Evolutionary conservation across 2,888 invertebrate genomes (phyloP).

Genomic region (Drosophila quinaria): DNA sequence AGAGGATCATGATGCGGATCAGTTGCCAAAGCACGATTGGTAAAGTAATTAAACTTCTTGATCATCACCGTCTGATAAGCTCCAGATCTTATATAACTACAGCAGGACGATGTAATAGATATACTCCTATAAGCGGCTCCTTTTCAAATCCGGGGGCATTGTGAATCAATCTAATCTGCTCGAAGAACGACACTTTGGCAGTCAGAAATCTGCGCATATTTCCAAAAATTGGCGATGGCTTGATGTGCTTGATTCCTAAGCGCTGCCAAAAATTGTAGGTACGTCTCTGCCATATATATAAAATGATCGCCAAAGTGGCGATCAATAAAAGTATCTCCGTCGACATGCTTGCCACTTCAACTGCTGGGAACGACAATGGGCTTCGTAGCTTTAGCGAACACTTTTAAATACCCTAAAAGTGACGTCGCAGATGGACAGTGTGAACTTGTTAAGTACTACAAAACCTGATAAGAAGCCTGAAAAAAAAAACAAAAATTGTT

Average conservation of each 20-base stretch:
- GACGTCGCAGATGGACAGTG: not conserved
- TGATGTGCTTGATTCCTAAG: constrained; percentile 78
- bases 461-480: not conserved
- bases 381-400: no score
- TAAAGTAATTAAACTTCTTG: constrained; percentile 85
- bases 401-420: constrained; percentile 1
- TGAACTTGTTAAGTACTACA: constrained; percentile 7
- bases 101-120: constrained; percentile 84
- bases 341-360: constrained; percentile 40
- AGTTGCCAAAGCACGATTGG: constrained; percentile 74
- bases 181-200: constrained; percentile 65
- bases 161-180: constrained; percentile 74
- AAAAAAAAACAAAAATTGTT: not conserved
- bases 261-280: constrained; percentile 75
- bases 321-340: constrained; percentile 37
- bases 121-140: constrained; percentile 80
- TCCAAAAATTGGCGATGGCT: constrained; percentile 83
- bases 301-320: constrained; percentile 42
- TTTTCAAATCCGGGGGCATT: constrained; percentile 62
- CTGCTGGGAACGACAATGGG: constrained; percentile 28
- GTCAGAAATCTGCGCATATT: constrained; percentile 80
- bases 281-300: constrained; percentile 68
- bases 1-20: constrained; percentile 83
- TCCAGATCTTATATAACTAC: constrained; percentile 85
- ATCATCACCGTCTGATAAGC: constrained; percentile 85